Evolutionary conservation across 2,113 vertebrate genomes (phyloP).

Genomic region (Sphyrna mokarran): DNA sequence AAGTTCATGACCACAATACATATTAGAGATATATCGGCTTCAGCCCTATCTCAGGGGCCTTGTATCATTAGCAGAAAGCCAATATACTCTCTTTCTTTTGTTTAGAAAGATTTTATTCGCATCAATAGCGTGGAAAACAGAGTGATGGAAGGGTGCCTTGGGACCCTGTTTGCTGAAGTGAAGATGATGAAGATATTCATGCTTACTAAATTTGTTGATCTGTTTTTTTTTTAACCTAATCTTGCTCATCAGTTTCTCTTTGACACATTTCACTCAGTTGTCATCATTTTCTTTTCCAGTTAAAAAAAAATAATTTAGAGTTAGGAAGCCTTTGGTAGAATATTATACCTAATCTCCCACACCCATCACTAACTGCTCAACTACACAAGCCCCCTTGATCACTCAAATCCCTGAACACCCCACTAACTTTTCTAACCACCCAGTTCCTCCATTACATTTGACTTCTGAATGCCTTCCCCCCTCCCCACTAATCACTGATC

Average conservation of each 20-base stretch:
- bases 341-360: no score
- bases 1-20: background rate
- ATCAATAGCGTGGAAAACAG: background rate
- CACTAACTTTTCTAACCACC: no score
- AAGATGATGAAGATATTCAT: conserved; percentile 10
- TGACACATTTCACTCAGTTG: background rate
- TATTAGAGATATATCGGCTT: background rate
- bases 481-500: no score
- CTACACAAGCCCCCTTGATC: no score
- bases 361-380: no score
- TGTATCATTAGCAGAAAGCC: background rate
- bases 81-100: background rate
- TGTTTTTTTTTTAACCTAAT: background rate
- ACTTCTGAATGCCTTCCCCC: no score
- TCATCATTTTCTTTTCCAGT: background rate
- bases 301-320: background rate
- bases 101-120: background rate
- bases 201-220: background rate
- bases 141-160: background rate
- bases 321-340: background rate
- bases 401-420: no score
- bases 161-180: background rate
- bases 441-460: no score
- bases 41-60: background rate
- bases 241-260: background rate